Evolutionary conservation across 2,113 vertebrate genomes (phyloP).

Genomic region (Polyodon spathula): DNA sequence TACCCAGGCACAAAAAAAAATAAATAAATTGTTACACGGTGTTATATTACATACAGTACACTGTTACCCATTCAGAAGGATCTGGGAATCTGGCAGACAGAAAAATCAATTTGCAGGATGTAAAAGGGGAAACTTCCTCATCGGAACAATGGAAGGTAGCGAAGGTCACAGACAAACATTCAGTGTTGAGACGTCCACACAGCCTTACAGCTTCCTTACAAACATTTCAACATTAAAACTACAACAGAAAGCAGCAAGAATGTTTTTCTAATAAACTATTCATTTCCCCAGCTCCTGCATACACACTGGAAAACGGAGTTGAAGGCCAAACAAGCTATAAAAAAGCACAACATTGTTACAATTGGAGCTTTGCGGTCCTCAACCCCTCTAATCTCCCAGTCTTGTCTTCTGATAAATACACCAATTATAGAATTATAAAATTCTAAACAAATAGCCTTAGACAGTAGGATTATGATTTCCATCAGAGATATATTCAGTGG

Average conservation of each 20-base stretch:
- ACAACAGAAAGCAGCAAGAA: not conserved
- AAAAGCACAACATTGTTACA: not conserved
- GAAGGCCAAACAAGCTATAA: not conserved
- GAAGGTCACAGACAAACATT: not conserved
- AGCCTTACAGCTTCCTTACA: constrained; percentile 10
- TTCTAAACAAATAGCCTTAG: not conserved
- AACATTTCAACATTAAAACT: not conserved
- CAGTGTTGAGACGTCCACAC: not conserved
- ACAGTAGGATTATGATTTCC: too few species aligned
- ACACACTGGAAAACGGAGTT: not conserved
- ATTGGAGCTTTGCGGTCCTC: too few species aligned
- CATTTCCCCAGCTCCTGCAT: constrained; percentile 1
- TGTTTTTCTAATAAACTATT: constrained; percentile 9
- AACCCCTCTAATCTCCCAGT: too few species aligned
- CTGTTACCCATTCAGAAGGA: too few species aligned
- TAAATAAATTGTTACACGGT: too few species aligned
- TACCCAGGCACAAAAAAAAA: too few species aligned
- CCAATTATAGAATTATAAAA: too few species aligned
- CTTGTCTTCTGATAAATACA: too few species aligned
- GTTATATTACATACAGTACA: too few species aligned
- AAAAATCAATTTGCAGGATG: constrained; percentile 12
- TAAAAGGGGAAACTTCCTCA: constrained; percentile 1
- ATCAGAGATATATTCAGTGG: too few species aligned
- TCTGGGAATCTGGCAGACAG: not conserved
- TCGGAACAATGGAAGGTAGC: constrained; percentile 13